Percentiles rank a stretch among this genome's conserved stretches.
Evolutionary conservation across 2,888 invertebrate genomes (phyloP).

Genomic region (Mesochorus sp.): DNA sequence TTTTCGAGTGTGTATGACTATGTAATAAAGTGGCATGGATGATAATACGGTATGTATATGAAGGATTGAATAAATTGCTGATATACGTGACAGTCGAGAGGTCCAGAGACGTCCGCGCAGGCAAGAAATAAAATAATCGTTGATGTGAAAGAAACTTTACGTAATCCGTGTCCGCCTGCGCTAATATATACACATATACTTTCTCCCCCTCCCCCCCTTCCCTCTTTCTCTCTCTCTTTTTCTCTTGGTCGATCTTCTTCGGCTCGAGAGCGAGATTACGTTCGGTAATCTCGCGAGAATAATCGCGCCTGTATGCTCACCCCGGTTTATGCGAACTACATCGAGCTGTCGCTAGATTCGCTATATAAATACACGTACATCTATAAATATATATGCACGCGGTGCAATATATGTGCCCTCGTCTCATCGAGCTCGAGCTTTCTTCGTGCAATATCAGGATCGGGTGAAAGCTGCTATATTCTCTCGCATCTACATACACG

Average conservation of each 20-base stretch:
- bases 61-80: constrained; percentile 9
- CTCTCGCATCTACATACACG: constrained; percentile 21
- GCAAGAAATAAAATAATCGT: constrained; percentile 40
- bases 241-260: neutral
- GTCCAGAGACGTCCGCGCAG: constrained; percentile 4
- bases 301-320: constrained; percentile 48
- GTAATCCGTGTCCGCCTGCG: constrained; percentile 32
- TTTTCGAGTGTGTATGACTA: too few species aligned
- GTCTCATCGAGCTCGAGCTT: constrained; percentile 53
- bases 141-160: constrained; percentile 48
- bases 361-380: neutral
- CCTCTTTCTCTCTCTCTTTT: neutral
- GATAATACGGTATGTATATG: too few species aligned
- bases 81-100: neutral
- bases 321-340: constrained; percentile 31
- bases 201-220: neutral
- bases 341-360: constrained; percentile 6
- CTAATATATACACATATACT: constrained; percentile 34
- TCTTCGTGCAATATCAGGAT: constrained; percentile 62
- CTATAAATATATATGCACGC: constrained; percentile 9
- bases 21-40: too few species aligned
- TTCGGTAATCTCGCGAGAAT: constrained; percentile 52
- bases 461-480: constrained; percentile 57
- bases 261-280: constrained; percentile 33
- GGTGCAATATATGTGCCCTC: constrained; percentile 40